Evolutionary conservation across 1,140 invertebrate genomes (phyloP).

Genomic region (Berghia stephanieae): DNA sequence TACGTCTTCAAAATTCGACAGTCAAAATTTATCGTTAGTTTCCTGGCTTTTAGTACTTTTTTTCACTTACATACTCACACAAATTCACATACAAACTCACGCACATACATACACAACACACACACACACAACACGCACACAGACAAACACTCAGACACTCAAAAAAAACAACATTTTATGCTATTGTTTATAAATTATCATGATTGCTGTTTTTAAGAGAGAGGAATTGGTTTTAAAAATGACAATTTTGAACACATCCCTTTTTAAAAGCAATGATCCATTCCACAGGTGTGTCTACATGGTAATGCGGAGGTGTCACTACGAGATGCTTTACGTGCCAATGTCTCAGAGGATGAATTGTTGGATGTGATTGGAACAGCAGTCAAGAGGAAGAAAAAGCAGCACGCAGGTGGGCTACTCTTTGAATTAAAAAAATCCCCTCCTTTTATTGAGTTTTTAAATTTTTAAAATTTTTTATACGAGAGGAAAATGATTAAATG

Average conservation of each 20-base stretch:
- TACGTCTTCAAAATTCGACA: too few relatives aligned
- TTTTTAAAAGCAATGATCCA: neutral
- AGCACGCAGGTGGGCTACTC: conserved; percentile 86
- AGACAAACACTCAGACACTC: too few relatives aligned
- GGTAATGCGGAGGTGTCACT: conserved; percentile 93
- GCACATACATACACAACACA: too few relatives aligned
- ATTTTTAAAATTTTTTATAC: too few relatives aligned
- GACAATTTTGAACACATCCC: neutral
- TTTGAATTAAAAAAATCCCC: too few relatives aligned
- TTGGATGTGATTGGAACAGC: conserved; percentile 79
- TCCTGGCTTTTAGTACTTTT: too few relatives aligned
- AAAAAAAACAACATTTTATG: neutral
- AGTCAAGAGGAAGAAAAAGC: conserved; percentile 85
- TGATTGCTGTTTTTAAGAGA: neutral
- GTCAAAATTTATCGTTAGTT: too few relatives aligned
- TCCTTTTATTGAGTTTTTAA: too few relatives aligned
- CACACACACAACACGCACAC: too few relatives aligned
- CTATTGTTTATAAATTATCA: neutral
- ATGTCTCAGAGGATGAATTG: conserved; percentile 76
- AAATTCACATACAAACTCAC: too few relatives aligned
- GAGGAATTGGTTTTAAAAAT: neutral
- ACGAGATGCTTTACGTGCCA: conserved; percentile 58
- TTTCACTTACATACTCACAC: too few relatives aligned
- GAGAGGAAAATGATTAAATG: too few relatives aligned
- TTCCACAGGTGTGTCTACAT: conserved; percentile 86